phyloP scores from a whole-genome alignment of 1,140 invertebrate species.

The Halictus rubicundus region DNA sequence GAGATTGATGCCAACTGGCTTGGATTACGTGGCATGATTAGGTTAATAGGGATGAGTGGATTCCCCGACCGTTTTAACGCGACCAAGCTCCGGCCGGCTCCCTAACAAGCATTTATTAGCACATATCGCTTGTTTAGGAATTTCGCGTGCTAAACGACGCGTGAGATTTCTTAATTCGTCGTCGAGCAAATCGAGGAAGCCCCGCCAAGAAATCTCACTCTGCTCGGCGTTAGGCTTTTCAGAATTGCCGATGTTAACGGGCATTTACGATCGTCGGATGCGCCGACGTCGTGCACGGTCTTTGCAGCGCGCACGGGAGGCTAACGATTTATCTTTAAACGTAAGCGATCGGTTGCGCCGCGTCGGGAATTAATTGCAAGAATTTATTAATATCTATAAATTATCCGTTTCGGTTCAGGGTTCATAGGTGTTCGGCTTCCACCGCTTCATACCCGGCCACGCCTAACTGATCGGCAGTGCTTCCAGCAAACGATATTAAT shows the following conservation, averaged over 20 bases:
- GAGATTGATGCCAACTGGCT: conserved; percentile 30
- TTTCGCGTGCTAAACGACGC: neutral
- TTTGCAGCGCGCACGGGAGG: neutral
- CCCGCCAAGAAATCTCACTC: neutral
- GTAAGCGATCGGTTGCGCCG: conserved; percentile 33
- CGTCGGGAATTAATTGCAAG: conserved; percentile 31
- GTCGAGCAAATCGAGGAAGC: neutral
- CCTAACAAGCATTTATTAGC: conserved; percentile 23
- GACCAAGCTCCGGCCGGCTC: neutral
- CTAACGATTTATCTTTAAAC: conserved; percentile 41
- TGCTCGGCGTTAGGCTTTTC: neutral
- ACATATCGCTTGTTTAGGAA: neutral
- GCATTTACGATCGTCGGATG: neutral
- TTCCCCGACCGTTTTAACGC: neutral
- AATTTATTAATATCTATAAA: conserved; percentile 53
- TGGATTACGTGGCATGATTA: conserved; percentile 35
- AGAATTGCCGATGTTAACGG: neutral
- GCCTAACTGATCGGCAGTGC: conserved; percentile 52
- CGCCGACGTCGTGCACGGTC: neutral
- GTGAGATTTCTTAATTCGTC: conserved; percentile 27
- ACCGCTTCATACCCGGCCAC: conserved; percentile 38
- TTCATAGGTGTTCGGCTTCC: conserved; percentile 54
- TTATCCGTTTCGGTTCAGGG: conserved; percentile 64
- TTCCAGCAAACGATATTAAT: conserved; percentile 57
- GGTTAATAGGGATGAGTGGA: conserved; percentile 19